These are phyloP conservation scores for Raja brachyura DNA, from an alignment of 2,113 vertebrate species.

Conservation along the genomic window DNA sequence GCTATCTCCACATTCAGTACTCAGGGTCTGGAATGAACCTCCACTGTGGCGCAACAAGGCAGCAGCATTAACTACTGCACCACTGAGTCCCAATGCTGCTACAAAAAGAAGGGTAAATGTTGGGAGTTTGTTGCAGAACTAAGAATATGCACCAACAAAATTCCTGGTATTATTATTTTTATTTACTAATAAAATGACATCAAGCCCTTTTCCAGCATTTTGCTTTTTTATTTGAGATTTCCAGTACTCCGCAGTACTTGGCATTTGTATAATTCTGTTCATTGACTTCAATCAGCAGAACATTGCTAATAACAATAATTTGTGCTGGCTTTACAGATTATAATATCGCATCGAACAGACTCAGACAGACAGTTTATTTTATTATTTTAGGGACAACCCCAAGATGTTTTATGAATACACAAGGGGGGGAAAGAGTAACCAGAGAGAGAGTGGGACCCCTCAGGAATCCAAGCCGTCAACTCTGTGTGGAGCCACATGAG, in stretches of 20 bases:
- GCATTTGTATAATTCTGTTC: background rate
- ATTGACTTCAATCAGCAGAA: background rate
- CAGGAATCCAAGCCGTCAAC: too few relatives aligned
- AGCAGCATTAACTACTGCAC: too few relatives aligned
- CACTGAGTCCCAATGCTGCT: too few relatives aligned
- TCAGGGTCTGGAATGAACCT: too few relatives aligned
- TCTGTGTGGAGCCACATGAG: too few relatives aligned
- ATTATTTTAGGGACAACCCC: background rate
- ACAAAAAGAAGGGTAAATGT: too few relatives aligned
- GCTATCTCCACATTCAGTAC: too few relatives aligned
- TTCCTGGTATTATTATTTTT: too few relatives aligned
- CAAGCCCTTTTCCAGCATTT: background rate
- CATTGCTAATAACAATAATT: background rate
- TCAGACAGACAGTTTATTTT: background rate
- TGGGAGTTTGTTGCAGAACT: background rate
- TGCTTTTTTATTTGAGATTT: background rate
- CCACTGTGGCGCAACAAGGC: too few relatives aligned
- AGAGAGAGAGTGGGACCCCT: too few relatives aligned
- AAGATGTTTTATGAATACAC: too few relatives aligned
- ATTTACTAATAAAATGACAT: background rate
- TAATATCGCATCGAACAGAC: background rate
- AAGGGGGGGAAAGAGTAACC: too few relatives aligned
- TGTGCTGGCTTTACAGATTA: background rate
- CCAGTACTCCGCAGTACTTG: background rate
- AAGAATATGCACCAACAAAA: background rate